Base-by-base conservation (phyloP, 2,888 invertebrate species). In the Oxytorus armatus region DNA sequence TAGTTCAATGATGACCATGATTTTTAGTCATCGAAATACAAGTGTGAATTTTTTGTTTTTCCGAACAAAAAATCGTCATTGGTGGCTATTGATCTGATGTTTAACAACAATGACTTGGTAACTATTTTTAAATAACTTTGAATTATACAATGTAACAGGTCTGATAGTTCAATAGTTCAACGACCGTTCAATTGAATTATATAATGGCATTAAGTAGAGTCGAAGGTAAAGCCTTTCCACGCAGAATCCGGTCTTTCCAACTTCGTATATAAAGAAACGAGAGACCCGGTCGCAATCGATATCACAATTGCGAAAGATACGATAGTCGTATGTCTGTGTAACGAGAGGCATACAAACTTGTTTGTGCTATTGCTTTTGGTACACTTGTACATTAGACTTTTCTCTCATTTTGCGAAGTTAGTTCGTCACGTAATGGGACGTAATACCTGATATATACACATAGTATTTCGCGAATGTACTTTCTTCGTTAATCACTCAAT, bases 251-350 rank as follows among this genome's bases (percentile, higher is more conserved):
- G 80, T 80, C 73, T 63, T 51, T 63, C 72, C 68, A 59, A 66
- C 7, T 21, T 25, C 10, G 61, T 16, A 2, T 39, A 44, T 16
- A 18, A 69, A 77, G 80, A 75, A 77, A 80, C 77, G 68, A n/a
- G 77, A 80, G 72, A 77, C 73, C 73, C 55, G 47, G 68, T 63
- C 21, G 77, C 49, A 77, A 80, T 59, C 80, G 80, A 73, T 80
- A 80, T 77, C 77, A 69, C 80, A 73, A 80, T 80, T 80, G 80
- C 77, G 77, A 80, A 77, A 80, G 36, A 25, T 63, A 29, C 36
- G 47, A 47, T 42, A 59, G 42, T 49, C 29, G 57, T 39, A 8
- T 39, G 63, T 42, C n/a, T n/a, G 57, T n/a, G 8, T 11, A 77
- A 61, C 63, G 16, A 39, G 42, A 53, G 18, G 11, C 61, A 59